Base-by-base conservation (phyloP, 2,797 vertebrate genomes). In the Pseudopleuronectes americanus region DNA sequence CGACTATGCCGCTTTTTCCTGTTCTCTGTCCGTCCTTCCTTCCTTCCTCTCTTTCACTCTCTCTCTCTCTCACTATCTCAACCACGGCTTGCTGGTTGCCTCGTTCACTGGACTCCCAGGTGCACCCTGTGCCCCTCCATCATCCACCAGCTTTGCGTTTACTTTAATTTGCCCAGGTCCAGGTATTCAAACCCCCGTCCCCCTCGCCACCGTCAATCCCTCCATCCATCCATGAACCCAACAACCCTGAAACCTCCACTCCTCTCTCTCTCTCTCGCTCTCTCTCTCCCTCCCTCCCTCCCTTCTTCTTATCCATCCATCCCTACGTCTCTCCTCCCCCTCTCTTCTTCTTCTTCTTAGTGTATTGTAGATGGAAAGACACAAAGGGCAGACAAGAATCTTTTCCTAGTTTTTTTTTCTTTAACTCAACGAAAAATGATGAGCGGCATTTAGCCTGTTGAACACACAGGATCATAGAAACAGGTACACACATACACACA, bases 1-100 rank as follows among this genome's bases (percentile, higher is more conserved):
- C 94, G 89, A 94, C 92, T 96, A 93, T 93, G 93, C 94, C 93
- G 91, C 74, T 80, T 95, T 92, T 94, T 94, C 95, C 94, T 87
- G 16, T 71, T 90, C 95, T 93, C 93, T 95, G 93, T 92, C 92
- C 93, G 83, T 68, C 43, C 74, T 47, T 31, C 31, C 59, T 45
- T 41, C 26, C 55, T 53, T 80, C 87, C 41, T 24, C 2, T 2
- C 90, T 91, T 92, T 93, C 87, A 19, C 93, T 93, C 93, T 87
- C 94, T 92, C 93, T 92, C 92, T 16, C 71, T 87, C 93, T 92
- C 92, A 92, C 90, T 89, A 90, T 91, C 87, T 89, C 93, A n/a
- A 23, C 9, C 67, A 10, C 57, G 57, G 49, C 70, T 80, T 48
- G 57, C 70, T 70, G 67, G 6, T 61, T 43, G 61, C 69, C 62